Percentiles rank a stretch among this genome's conserved stretches.
These are phyloP conservation scores for Platorchestia sp. DNA, from an alignment of 1,140 invertebrate genomes.

Conservation along the genomic window DNA sequence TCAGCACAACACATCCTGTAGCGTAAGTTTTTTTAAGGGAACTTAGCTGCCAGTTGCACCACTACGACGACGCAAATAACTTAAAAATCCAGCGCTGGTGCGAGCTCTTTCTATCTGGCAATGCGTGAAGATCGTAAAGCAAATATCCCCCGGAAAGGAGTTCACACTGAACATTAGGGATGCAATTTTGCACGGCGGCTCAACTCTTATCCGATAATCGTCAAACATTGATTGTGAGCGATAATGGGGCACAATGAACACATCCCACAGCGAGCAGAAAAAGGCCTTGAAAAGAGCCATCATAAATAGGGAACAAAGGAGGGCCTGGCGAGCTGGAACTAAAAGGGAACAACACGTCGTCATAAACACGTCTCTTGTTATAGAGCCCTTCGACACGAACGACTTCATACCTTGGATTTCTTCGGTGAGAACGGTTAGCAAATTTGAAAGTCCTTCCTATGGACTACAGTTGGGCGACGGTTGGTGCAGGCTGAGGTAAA, in stretches of 20 bases:
- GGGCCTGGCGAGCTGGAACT: constrained; percentile 48
- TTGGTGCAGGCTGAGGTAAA: neutral
- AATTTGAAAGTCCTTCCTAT: neutral
- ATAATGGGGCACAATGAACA: constrained; percentile 53
- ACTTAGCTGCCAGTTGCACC: no score
- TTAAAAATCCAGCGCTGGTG: neutral
- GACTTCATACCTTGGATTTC: constrained; percentile 37
- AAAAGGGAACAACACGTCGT: constrained; percentile 53
- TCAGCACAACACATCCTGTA: no score
- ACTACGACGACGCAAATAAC: neutral
- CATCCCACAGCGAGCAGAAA: constrained; percentile 49
- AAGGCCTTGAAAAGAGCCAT: constrained; percentile 41
- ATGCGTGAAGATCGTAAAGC: neutral
- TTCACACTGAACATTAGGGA: constrained; percentile 4
- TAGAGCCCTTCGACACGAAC: constrained; percentile 43
- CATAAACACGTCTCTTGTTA: constrained; percentile 50
- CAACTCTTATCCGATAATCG: constrained; percentile 47
- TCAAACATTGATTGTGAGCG: constrained; percentile 50
- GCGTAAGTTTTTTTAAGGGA: no score
- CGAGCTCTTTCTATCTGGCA: no score
- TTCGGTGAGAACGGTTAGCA: constrained; percentile 19
- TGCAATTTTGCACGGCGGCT: constrained; percentile 51
- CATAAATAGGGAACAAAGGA: constrained; percentile 54
- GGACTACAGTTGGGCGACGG: neutral
- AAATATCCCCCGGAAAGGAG: neutral